Evolutionary conservation across 2,888 invertebrate species (phyloP).

Genomic region (Pseudanteris insignis): DNA sequence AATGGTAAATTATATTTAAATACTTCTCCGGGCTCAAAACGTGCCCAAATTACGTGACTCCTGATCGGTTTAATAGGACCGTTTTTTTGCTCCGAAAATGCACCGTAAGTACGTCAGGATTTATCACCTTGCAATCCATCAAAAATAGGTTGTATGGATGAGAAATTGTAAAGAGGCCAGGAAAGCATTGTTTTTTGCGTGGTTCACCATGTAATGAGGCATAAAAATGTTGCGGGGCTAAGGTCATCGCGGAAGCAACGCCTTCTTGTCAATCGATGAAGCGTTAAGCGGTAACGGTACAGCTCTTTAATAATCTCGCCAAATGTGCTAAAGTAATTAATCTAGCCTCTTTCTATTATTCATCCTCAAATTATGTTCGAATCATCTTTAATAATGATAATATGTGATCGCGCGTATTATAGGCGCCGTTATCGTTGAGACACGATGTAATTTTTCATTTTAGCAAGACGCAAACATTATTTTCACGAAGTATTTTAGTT

Average conservation of each 20-base stretch:
- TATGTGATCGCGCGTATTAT: conserved; percentile 2
- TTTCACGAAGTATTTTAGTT: too few species aligned
- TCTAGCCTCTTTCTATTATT: conserved; percentile 16
- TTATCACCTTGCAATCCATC: too few species aligned
- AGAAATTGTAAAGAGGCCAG: too few species aligned
- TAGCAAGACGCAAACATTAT: too few species aligned
- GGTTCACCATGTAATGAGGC: conserved; percentile 12
- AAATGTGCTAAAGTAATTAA: conserved; percentile 34
- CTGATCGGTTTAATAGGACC: too few species aligned
- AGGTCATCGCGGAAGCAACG: conserved; percentile 42
- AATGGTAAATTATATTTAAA: too few species aligned
- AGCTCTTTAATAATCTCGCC: conserved; percentile 27
- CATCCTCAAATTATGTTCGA: conserved; percentile 13
- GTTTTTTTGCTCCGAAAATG: too few species aligned
- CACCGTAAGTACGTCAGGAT: too few species aligned
- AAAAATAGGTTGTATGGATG: too few species aligned
- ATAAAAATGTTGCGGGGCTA: conserved; percentile 28
- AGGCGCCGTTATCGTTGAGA: conserved; percentile 11
- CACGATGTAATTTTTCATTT: conserved; percentile 3
- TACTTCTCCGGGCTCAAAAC: too few species aligned
- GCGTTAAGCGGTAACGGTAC: conserved; percentile 43
- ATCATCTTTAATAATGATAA: conserved; percentile 16
- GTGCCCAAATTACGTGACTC: too few species aligned
- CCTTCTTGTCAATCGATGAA: conserved; percentile 45
- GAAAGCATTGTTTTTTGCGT: too few species aligned